Percentiles rank a stretch among this genome's conserved stretches.
Conservation (phyloP, 1,140 invertebrate species). For the Dreissena polymorpha region DNA sequence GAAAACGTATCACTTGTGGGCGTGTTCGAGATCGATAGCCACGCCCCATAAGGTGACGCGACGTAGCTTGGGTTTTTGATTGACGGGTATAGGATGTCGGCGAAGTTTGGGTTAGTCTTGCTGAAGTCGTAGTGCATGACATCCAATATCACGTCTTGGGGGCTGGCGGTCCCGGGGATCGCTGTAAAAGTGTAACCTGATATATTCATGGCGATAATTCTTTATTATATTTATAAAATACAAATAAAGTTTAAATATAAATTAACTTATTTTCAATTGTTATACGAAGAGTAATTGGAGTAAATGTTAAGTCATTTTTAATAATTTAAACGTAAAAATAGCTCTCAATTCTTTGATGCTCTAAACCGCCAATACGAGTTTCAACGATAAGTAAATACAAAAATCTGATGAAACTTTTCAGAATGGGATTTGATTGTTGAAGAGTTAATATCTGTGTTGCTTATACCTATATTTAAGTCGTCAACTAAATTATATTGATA, state of each 20-base stretch:
- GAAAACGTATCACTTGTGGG: conserved; percentile 53
- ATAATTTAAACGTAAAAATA: neutral
- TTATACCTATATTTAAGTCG: too few species aligned
- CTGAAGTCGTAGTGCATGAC: conserved; percentile 46
- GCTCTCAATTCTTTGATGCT: neutral
- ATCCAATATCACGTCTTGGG: conserved; percentile 15
- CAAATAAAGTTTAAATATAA: neutral
- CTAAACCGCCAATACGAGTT: too few species aligned
- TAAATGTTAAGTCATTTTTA: neutral
- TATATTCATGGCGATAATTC: neutral
- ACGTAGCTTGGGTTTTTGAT: conserved; percentile 54
- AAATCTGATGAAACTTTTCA: too few species aligned
- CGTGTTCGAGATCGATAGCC: conserved; percentile 49
- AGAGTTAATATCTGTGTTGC: too few species aligned
- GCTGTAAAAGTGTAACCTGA: neutral
- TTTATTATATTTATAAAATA: neutral
- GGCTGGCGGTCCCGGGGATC: neutral
- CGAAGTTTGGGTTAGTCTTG: conserved; percentile 52
- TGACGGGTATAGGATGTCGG: conserved; percentile 6
- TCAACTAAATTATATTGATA: too few species aligned
- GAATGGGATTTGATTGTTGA: too few species aligned
- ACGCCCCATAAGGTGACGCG: conserved; percentile 60
- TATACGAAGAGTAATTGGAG: neutral
- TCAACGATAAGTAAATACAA: too few species aligned
- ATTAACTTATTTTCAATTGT: neutral